Conservation (phyloP, 30 jellyfish, hydroid and myxozoan species). For the Hydractinia symbiolongicarpus region DNA sequence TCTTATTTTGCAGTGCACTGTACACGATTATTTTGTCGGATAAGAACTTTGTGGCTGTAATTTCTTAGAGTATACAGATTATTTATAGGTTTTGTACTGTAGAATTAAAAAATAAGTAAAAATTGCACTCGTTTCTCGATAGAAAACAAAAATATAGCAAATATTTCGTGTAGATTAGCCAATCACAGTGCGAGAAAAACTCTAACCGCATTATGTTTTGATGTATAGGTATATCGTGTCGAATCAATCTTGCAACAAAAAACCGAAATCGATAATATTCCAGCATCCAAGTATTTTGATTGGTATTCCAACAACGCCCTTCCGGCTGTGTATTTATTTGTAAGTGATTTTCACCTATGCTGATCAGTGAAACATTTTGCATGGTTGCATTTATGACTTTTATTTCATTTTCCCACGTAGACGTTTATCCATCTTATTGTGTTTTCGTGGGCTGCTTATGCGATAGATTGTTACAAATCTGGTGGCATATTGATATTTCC, state of each 20-base stretch:
- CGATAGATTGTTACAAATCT: background rate
- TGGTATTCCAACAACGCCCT: constrained; percentile 42
- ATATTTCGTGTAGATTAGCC: too few relatives aligned
- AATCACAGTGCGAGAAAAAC: too few relatives aligned
- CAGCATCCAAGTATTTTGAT: constrained; percentile 68
- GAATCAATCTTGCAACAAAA: constrained; percentile 53
- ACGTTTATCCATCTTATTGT: constrained; percentile 14
- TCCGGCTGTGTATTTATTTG: constrained; percentile 40
- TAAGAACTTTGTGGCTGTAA: too few relatives aligned
- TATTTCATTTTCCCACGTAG: background rate
- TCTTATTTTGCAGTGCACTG: too few relatives aligned
- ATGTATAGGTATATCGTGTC: constrained; percentile 49
- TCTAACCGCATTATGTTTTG: too few relatives aligned
- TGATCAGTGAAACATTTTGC: background rate
- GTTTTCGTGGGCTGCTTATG: constrained; percentile 1
- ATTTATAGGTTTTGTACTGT: too few relatives aligned
- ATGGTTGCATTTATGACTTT: constrained; percentile 28
- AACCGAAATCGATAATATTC: constrained; percentile 45
- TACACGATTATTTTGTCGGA: too few relatives aligned
- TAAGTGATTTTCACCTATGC: constrained; percentile 19
- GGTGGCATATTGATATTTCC: constrained; percentile 9
- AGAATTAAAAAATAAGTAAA: too few relatives aligned
- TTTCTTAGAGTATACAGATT: too few relatives aligned
- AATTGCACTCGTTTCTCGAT: too few relatives aligned
- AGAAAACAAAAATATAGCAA: too few relatives aligned